Evolutionary conservation across 2,888 invertebrate species (phyloP), one percentile per base, ranked within the genome.

Genomic region (Tinea pellionella): DNA sequence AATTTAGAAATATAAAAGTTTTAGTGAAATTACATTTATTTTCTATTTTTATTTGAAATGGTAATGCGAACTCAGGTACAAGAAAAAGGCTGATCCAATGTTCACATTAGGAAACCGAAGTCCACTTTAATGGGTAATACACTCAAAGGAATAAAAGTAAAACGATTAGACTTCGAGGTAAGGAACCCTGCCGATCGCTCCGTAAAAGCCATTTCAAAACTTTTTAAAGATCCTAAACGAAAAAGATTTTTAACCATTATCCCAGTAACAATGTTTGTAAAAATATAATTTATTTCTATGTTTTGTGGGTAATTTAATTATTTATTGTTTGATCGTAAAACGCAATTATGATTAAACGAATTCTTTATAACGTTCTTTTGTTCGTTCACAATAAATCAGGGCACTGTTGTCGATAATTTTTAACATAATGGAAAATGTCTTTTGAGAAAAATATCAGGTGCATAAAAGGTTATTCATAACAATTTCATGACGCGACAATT

Each of bases 81-180:
- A 65, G 73, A 64, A 78, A 80, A 69, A 68, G 79, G 79, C 69
- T 70, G 76, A 69, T 64, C 75, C 66, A 63, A 61, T 63, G 53
- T 29, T 62, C 62, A 72, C 76, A 78, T 79, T 79, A 57, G 57
- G 32, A 30, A 57, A 57, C 57, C 57, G 32, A 32, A 57, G 57
- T 57, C 57, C 57, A 57, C 32, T 57, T 57, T 32, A 57, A 57
- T 57, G 57, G 57, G 32, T 57, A 24, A 55, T 55, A 53, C 53
- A 53, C 53, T 53, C 53, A 24, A 53, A 53, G 53, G 16, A 53
- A 53, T 53, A 53, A 47, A 47, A 47, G 47, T 47, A 47, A 53
- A 53, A 53, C 24, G 53, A 47, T 47, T 47, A 47, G 53, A 53
- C 53, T 53, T 9, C 18, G 53, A 53, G 53, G 53, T 53, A 53